Evolutionary conservation across 2,113 vertebrate genomes (phyloP).

Genomic region (Lontra canadensis): DNA sequence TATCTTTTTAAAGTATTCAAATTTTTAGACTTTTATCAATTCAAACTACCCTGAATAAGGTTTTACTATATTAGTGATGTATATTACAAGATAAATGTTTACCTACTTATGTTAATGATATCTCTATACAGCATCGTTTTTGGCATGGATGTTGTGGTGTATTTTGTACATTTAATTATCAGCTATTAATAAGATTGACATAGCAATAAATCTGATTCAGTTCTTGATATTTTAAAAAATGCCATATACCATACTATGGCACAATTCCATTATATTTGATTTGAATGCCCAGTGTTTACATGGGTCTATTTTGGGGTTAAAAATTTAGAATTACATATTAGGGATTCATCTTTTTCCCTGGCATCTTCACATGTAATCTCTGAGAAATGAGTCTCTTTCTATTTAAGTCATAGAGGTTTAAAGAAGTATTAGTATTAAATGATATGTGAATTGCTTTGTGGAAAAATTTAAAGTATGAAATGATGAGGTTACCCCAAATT

Average conservation of each 20-base stretch:
- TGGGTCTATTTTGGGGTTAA: constrained; percentile 37
- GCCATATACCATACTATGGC: neutral
- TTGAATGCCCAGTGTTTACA: constrained; percentile 3
- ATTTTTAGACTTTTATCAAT: constrained; percentile 45
- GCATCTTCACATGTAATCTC: constrained; percentile 43
- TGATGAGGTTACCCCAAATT: constrained; percentile 45
- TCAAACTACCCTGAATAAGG: constrained; percentile 13
- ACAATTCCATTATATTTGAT: constrained; percentile 43
- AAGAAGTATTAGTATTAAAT: constrained; percentile 66
- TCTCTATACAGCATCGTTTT: constrained; percentile 22
- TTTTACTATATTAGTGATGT: constrained; percentile 46
- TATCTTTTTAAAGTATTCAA: constrained; percentile 58
- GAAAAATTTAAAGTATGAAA: constrained; percentile 58
- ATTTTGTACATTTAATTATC: constrained; percentile 41
- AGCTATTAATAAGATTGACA: constrained; percentile 6
- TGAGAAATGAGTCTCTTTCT: constrained; percentile 52
- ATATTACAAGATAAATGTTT: constrained; percentile 49
- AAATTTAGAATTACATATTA: constrained; percentile 45
- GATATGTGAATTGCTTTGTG: constrained; percentile 71
- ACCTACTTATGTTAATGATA: neutral
- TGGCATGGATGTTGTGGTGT: neutral
- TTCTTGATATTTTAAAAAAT: constrained; percentile 49
- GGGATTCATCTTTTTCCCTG: constrained; percentile 27
- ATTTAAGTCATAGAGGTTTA: constrained; percentile 24
- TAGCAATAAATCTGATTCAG: constrained; percentile 57